Percentiles rank a stretch among this genome's conserved stretches.
Conservation (phyloP, 2,888 invertebrate genomes). For the Drosophila percnosoma region DNA sequence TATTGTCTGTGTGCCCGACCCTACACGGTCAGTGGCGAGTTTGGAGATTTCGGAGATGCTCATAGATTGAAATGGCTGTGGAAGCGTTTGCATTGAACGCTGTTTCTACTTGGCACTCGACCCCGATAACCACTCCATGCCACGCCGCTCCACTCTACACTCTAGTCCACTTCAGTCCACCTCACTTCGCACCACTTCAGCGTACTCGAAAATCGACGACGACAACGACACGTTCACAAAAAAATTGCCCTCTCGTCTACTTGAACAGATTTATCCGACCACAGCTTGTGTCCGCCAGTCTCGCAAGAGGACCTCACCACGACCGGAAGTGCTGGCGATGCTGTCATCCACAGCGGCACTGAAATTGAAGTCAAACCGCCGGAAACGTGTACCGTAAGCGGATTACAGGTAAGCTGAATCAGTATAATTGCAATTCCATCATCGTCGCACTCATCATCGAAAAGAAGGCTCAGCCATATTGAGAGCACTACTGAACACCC, state of each 20-base stretch:
- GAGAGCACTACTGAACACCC: conserved; percentile 24
- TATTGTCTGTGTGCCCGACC: conserved; percentile 35
- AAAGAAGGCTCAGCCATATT: conserved; percentile 43
- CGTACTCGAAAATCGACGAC: conserved; percentile 43
- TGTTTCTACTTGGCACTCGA: conserved; percentile 51
- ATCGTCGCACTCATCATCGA: conserved; percentile 66
- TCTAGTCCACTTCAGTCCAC: conserved; percentile 31
- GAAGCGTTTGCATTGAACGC: conserved; percentile 48
- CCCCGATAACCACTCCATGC: conserved; percentile 22
- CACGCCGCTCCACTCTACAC: conserved; percentile 17
- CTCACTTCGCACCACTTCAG: conserved; percentile 33
- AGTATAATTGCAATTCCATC: conserved; percentile 76
- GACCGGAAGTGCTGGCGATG: conserved; percentile 76
- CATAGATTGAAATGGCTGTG: conserved; percentile 31
- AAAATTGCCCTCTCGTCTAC: conserved; percentile 61
- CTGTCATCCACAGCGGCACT: conserved; percentile 83
- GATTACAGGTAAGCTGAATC: conserved; percentile 89
- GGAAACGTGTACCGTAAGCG: conserved; percentile 84
- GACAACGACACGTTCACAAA: conserved; percentile 44
- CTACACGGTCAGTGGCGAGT: conserved; percentile 20
- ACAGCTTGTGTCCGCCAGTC: conserved; percentile 83
- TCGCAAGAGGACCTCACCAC: conserved; percentile 82
- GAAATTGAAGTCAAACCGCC: conserved; percentile 88
- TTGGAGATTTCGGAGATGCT: conserved; percentile 17
- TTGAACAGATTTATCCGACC: conserved; percentile 83